Conservation (phyloP, 2,888 invertebrate genomes). For the Lacanobia wlatinum region DNA sequence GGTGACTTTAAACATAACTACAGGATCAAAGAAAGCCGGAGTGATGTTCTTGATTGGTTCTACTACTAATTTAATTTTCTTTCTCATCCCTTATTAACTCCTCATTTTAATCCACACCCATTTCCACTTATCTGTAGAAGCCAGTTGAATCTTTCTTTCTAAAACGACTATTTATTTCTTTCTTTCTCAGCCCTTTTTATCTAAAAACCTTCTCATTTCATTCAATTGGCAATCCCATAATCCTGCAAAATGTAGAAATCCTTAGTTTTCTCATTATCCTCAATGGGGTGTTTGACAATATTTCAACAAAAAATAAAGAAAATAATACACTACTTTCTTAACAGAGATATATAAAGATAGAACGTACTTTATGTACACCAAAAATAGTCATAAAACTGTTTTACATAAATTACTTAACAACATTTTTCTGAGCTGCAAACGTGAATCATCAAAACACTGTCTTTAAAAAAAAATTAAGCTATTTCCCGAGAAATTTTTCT, state of each 20-base stretch:
- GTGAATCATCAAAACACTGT: too few relatives aligned
- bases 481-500: too few relatives aligned
- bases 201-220: neutral
- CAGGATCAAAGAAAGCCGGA: neutral
- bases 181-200: constrained; percentile 10
- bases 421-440: too few relatives aligned
- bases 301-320: neutral
- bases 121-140: neutral
- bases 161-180: neutral
- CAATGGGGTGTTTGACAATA: constrained; percentile 32
- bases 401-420: too few relatives aligned
- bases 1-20: too few relatives aligned
- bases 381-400: too few relatives aligned
- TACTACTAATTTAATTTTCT: neutral
- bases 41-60: neutral
- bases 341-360: too few relatives aligned
- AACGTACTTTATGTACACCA: too few relatives aligned
- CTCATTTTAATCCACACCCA: neutral
- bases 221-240: constrained; percentile 6
- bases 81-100: neutral
- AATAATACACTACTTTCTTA: neutral
- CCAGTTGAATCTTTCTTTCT: neutral
- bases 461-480: too few relatives aligned
- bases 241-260: neutral
- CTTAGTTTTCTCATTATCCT: neutral